These are phyloP conservation scores for Planiliza haematocheilus DNA, from an alignment of 2,113 vertebrate genomes.

Conservation along the genomic window DNA sequence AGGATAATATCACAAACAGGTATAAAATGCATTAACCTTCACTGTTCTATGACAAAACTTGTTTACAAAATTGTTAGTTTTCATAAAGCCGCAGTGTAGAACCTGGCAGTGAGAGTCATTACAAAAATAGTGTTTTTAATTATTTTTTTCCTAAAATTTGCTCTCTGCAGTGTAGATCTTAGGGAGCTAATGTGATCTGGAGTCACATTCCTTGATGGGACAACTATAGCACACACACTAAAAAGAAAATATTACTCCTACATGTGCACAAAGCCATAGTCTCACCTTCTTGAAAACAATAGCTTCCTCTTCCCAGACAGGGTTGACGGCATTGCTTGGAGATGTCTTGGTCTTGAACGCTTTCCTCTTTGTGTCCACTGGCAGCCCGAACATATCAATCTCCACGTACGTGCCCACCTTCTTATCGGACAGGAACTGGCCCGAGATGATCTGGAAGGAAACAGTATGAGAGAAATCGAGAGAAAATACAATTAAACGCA, in stretches of 20 bases:
- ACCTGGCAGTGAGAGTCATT: too few relatives aligned
- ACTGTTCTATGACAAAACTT: background rate
- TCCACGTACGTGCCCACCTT: conserved; percentile 97
- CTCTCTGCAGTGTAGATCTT: too few relatives aligned
- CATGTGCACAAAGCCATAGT: background rate
- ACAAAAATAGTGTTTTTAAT: too few relatives aligned
- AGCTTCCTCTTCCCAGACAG: conserved; percentile 96
- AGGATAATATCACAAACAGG: background rate
- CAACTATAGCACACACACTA: too few relatives aligned
- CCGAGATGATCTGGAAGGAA: conserved; percentile 93
- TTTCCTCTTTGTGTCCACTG: conserved; percentile 96
- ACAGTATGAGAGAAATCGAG: background rate
- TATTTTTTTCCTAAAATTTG: too few relatives aligned
- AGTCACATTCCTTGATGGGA: too few relatives aligned
- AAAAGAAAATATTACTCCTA: background rate
- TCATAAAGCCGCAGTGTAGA: too few relatives aligned
- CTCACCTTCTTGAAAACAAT: conserved; percentile 97
- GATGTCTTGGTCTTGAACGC: conserved; percentile 97
- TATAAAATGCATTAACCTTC: background rate
- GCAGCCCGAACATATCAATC: conserved; percentile 97
- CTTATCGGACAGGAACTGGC: conserved; percentile 97
- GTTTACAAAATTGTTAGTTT: too few relatives aligned
- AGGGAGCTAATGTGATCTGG: too few relatives aligned
- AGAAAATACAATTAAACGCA: background rate
- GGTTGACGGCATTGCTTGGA: conserved; percentile 95